These are phyloP conservation scores for Microctonus brassicae DNA, from an alignment of 2,888 invertebrate species.

Conservation along the genomic window DNA sequence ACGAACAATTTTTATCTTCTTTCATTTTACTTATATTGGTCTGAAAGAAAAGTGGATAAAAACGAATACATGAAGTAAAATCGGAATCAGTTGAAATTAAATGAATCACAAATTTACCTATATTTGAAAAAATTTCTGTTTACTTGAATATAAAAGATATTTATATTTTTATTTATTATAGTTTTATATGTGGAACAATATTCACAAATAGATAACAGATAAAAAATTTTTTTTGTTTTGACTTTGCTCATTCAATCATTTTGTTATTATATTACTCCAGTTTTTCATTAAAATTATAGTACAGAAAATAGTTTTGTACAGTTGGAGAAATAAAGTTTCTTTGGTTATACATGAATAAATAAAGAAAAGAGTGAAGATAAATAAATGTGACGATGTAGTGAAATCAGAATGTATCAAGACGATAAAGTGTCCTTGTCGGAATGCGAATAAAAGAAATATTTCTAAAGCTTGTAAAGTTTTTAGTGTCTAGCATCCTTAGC, in stretches of 20 bases:
- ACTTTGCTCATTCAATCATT: background rate
- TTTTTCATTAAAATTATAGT: background rate
- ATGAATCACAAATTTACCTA: background rate
- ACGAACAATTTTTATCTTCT: constrained; percentile 2
- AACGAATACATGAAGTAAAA: background rate
- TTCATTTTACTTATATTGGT: background rate
- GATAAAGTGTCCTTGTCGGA: background rate
- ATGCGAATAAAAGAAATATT: background rate
- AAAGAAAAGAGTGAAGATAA: too few species aligned
- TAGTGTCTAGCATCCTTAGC: background rate
- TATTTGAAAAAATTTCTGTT: too few species aligned
- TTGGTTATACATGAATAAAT: background rate
- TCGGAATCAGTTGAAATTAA: background rate
- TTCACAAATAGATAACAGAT: background rate
- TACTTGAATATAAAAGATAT: too few species aligned
- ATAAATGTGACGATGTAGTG: background rate
- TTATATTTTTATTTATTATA: background rate
- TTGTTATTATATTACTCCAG: background rate
- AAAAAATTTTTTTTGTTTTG: background rate
- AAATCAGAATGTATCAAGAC: background rate
- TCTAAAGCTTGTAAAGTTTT: background rate
- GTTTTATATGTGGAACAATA: background rate
- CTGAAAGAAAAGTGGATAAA: background rate
- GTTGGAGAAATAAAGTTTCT: background rate
- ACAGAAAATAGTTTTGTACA: background rate